Conservation (phyloP, 1,140 invertebrate genomes). For the Aphaenogaster ashmeadi region DNA sequence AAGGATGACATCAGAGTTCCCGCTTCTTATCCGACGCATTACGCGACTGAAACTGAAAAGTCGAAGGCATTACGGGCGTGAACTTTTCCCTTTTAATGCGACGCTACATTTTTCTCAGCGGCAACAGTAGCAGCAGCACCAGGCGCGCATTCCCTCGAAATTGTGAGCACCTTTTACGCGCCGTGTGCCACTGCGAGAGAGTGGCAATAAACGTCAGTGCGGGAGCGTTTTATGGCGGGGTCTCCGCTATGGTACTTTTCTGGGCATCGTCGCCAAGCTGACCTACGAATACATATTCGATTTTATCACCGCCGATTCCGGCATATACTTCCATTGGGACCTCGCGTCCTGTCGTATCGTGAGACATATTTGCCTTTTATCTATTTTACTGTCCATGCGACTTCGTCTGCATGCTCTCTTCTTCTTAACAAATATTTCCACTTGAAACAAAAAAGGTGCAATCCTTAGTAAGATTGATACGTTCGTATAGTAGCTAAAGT, state of each 20-base stretch:
- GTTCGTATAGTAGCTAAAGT: not conserved
- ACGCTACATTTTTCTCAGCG: slow-evolving; percentile 51
- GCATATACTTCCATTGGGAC: slow-evolving; percentile 26
- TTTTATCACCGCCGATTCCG: slow-evolving; percentile 50
- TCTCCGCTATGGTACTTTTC: slow-evolving; percentile 27
- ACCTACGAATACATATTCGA: slow-evolving; percentile 53
- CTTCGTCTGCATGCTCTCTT: not conserved
- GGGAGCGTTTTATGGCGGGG: slow-evolving; percentile 31
- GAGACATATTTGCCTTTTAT: slow-evolving; percentile 3
- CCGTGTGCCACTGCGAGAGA: slow-evolving; percentile 11
- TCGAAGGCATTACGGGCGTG: slow-evolving; percentile 30
- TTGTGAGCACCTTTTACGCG: slow-evolving; percentile 50
- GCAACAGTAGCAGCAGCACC: slow-evolving; percentile 9
- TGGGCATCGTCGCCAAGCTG: slow-evolving; percentile 22
- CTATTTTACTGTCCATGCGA: not conserved
- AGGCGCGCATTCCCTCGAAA: slow-evolving; percentile 26
- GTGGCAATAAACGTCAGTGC: slow-evolving; percentile 46
- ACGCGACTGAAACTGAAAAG: slow-evolving; percentile 17
- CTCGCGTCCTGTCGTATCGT: not conserved
- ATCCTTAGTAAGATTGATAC: not conserved
- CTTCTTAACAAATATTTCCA: slow-evolving; percentile 10
- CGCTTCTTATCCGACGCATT: not conserved
- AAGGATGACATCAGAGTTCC: slow-evolving; percentile 13
- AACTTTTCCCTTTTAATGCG: slow-evolving; percentile 46
- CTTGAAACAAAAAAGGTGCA: not conserved